Evolutionary conservation across 2,888 invertebrate species (phyloP).

Genomic region (Hemicrepidius hirtus): DNA sequence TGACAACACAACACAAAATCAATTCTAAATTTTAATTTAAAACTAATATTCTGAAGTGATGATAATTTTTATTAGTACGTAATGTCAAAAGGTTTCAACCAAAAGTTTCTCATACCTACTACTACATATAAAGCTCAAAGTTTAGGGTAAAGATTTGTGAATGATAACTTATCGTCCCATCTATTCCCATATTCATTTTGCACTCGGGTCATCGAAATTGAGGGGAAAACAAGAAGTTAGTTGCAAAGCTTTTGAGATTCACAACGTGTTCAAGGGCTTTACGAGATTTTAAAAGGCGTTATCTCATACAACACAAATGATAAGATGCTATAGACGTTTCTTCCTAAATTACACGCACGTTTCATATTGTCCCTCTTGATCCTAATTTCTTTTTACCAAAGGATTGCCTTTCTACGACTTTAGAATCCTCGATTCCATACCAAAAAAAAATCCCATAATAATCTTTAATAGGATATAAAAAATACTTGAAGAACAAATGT

Average conservation of each 20-base stretch:
- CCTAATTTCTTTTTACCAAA: conserved; percentile 30
- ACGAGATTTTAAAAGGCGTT: conserved; percentile 58
- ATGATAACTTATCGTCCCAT: conserved; percentile 49
- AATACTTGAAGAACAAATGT: too few species aligned
- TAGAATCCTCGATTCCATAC: neutral
- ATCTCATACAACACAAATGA: conserved; percentile 60
- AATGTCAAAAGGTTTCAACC: conserved; percentile 19
- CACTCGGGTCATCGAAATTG: conserved; percentile 48
- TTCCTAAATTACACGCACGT: conserved; percentile 52
- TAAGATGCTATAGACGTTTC: conserved; percentile 57
- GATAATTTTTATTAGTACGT: neutral
- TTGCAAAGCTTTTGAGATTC: conserved; percentile 54
- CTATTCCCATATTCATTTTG: conserved; percentile 51
- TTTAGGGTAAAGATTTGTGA: conserved; percentile 44
- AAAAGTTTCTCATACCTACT: conserved; percentile 4
- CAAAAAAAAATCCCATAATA: too few species aligned
- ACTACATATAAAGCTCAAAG: conserved; percentile 30
- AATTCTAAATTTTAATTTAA: neutral
- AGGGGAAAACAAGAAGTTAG: conserved; percentile 52
- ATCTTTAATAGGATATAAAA: too few species aligned
- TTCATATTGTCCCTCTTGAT: conserved; percentile 47
- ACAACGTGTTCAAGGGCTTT: conserved; percentile 57
- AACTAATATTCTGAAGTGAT: neutral
- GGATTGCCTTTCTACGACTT: conserved; percentile 6
- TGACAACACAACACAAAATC: too few species aligned